Evolutionary conservation across 2,888 invertebrate genomes (phyloP), one percentile per base, ranked within the genome.

Genomic region (Tigriopus californicus): DNA sequence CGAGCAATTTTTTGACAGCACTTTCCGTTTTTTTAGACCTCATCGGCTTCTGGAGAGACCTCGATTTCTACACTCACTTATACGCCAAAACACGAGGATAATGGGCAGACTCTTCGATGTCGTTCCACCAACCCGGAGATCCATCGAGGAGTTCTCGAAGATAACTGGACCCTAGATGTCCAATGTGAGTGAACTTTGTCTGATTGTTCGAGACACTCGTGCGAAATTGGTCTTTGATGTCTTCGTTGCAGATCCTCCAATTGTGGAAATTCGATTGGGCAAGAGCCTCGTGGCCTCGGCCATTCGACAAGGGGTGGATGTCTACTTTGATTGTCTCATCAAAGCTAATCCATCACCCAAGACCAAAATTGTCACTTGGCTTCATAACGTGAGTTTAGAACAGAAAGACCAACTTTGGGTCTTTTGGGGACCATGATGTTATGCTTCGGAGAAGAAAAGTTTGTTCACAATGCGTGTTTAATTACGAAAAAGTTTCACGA

Each of bases 301-400:
- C 56, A 56, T 56, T 20, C 42, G 56, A 15, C 25, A 56, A 22
- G 56, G 56, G 13, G 56, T 56, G 44, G 56, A 56, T 25, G 56
- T 56, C 25, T 56, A 56, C 25, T 56, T 56, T 46, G 33, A 56
- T 20, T 56, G 56, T 22, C 20, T 56, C 18, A 56, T 56, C 22
- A 20, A 25, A 24, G 56, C 56, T 22, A 56, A 56, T 56, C 56
- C 56, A 20, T 24, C 56, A 6, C 56, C 56, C n/a, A 56, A 46
- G 25, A 56, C 44, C 18, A 56, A 56, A 56, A 46, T 56, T 15
- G 56, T 56, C 22, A 56, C 56, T 15, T 56, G 56, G 56, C 56
- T 56, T 12, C 56, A 56, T 44, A 56, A 56, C 24, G 56, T 56
- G 25, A 56, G 56, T 54, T 1, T 33, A 20, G 22, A n/a, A 33